Conservation (phyloP, 2,888 invertebrate species). For the Lapara coniferarum region DNA sequence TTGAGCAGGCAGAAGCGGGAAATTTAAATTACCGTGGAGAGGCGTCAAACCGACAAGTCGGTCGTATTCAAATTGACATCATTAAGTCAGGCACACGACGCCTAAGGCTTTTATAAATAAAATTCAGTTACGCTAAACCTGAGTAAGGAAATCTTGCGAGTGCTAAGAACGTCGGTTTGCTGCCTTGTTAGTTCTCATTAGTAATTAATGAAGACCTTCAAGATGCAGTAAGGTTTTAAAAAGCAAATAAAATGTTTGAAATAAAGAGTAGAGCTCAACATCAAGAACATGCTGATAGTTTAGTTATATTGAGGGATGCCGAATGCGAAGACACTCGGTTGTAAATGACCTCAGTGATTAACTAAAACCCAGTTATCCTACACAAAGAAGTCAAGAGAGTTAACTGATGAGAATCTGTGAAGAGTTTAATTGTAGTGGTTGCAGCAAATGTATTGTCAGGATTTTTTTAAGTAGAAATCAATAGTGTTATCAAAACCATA, state of each 20-base stretch:
- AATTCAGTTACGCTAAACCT: constrained; percentile 25
- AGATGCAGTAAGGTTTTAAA: background rate
- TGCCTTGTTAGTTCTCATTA: constrained; percentile 33
- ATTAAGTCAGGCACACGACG: constrained; percentile 59
- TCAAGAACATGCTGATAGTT: no score
- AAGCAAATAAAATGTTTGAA: background rate
- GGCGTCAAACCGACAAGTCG: constrained; percentile 57
- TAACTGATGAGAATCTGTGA: background rate
- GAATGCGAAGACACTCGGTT: no score
- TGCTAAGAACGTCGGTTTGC: constrained; percentile 16
- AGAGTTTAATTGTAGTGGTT: background rate
- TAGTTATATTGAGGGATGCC: no score
- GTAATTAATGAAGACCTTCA: constrained; percentile 17
- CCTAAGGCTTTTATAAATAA: constrained; percentile 50
- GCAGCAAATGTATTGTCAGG: background rate
- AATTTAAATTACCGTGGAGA: constrained; percentile 62
- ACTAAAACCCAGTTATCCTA: background rate
- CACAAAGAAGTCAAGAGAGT: background rate
- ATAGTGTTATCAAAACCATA: no score
- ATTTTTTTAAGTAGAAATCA: background rate
- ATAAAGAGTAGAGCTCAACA: background rate
- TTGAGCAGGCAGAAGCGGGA: constrained; percentile 53
- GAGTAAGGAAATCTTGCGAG: constrained; percentile 9
- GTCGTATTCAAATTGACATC: constrained; percentile 70
- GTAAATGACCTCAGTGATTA: background rate